Base-by-base conservation (phyloP, 37 sponge, comb jelly and placozoan genomes). In the Lycopodina hypogea region DNA sequence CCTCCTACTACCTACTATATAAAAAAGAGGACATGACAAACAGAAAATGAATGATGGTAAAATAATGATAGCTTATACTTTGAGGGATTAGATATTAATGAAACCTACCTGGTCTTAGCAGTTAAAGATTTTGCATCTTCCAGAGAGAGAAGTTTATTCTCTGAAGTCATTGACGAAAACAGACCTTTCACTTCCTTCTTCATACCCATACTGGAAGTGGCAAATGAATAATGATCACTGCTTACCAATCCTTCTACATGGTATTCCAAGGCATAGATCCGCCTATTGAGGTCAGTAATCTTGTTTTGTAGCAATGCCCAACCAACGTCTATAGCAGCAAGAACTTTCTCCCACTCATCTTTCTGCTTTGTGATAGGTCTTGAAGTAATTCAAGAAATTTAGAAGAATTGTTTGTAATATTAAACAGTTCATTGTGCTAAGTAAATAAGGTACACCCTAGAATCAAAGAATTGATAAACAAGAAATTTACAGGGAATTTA, bases 241-340 rank as follows among this genome's bases (percentile, higher is more conserved):
- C 39, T 65, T 12, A 52, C 53, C 1, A 40, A 8, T 26, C 36
- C 34, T 68, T 86, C 73, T 0, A 86, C 33, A 30, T 40, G 24
- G 19, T 72, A 38, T 28, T 86, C 80, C 26, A 78, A 40, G 0
- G 56, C 80, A 67, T 48, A 79, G 29, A 86, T 42, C 41, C 79
- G 50, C 39, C 65, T 72, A 68, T 86, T 78, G 42, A 86, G 45
- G 2, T 48, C 29, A 8, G 75, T 29, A 23, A 86, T 67, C 29
- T 67, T 74, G 19, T 65, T 73, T 21, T 72, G 55, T 14, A 86
- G 75, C 86, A 80, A 86, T 23, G 80, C 74, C 86, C 86, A 86
- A 69, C 67, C 33, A 69, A 68, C 21, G 18, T 80, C 86, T 28
- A 86, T 24, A 11, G 37, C 12, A 15, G 30, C 26, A 32, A 32